Base-by-base conservation (phyloP, 2,888 invertebrate species). In the Drosophila histrio region DNA sequence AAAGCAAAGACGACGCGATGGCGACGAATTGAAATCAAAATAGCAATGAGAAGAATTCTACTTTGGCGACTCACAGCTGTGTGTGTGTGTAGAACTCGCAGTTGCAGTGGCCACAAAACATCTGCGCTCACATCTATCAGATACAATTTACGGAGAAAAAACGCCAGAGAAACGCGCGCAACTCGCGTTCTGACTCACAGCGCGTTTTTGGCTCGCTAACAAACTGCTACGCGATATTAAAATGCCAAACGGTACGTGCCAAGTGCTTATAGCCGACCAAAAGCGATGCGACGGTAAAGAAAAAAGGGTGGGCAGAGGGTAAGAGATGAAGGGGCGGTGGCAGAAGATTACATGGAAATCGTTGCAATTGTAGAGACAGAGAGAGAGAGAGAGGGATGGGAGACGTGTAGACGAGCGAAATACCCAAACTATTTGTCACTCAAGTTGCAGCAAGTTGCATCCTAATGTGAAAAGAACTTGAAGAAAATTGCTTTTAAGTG, bases 31-130 rank as follows among this genome's bases (percentile, higher is more conserved):
- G 52, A 77, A 79, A 85, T 82, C 72, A 72, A 82, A 82, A 82
- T 85, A 82, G 82, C 82, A 83, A 72, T 83, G 67, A 76, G 80
- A 86, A 75, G 86, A 85, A 82, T 82, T 82, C 81, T 60, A 53
- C 81, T 70, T 67, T 61, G 38, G 36, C 44, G 60, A 53, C 54
- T 61, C 49, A 54, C 52, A 56, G 47, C 54, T 69, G 17, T 39
- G 21, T 41, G 28, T 30, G 11, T 32, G 19, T 43, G 54, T 56
- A 56, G 11, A 38, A 19, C 24, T 24, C 17, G 32, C 26, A 47
- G 68, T 32, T 72, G 63, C 64, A 73, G 24, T 30, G 47, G 26
- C 38, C 19, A 30, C 21, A 53, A 39, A 75, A 71, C 61, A 71
- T 49, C 63, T 60, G 64, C 43, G 46, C 17, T 30, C 53, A 62